Conservation (phyloP, 2,888 invertebrate species). For the Ormyrus pomaceus region DNA sequence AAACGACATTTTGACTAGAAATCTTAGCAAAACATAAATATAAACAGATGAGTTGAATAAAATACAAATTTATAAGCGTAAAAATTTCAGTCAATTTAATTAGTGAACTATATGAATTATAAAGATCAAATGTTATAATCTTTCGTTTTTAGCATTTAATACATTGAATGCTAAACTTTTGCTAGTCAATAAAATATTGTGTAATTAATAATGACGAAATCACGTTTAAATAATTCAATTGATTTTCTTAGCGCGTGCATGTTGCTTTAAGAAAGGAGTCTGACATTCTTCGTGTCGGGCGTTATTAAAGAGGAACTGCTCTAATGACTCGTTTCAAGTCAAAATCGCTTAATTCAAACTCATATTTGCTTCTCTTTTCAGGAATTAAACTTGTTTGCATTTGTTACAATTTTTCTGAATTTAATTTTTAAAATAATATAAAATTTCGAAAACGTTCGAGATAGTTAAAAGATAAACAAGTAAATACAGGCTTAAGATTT, state of each 20-base stretch:
- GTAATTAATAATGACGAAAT: not conserved
- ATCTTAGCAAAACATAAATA: not conserved
- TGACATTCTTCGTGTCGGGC: conserved; percentile 36
- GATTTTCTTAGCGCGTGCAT: conserved; percentile 11
- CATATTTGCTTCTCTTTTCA: not conserved
- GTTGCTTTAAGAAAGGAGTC: conserved; percentile 19
- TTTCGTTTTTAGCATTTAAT: no score
- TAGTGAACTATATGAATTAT: no score
- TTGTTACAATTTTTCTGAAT: no score
- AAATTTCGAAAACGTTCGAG: no score
- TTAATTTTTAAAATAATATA: no score
- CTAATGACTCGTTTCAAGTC: conserved; percentile 40
- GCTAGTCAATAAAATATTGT: not conserved
- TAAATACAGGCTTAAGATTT: no score
- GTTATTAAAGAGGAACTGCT: conserved; percentile 46
- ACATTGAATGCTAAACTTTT: no score
- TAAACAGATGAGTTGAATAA: no score
- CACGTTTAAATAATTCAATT: not conserved
- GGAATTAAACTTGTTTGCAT: not conserved
- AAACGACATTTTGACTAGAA: not conserved
- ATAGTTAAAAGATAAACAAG: no score
- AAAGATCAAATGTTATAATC: no score
- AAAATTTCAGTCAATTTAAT: no score
- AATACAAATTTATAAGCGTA: no score
- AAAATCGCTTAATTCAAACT: conserved; percentile 14